These are phyloP conservation scores for Notothenia rossii DNA, from an alignment of 2,113 vertebrate genomes.

Conservation along the genomic window DNA sequence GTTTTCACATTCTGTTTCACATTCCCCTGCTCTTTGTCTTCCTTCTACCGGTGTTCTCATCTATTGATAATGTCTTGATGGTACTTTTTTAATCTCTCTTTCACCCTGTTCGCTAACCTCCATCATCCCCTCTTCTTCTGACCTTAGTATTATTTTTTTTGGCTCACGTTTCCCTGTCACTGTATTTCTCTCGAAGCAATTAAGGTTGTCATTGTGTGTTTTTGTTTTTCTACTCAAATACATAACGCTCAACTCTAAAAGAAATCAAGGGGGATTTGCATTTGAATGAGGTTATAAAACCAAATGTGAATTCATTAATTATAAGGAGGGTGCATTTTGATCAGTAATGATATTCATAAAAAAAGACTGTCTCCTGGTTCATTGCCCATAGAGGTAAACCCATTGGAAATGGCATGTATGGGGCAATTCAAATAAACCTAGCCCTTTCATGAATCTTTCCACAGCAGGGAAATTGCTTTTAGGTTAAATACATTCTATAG, in stretches of 20 bases:
- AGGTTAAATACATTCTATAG: slow-evolving; percentile 41
- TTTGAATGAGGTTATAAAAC: slow-evolving; percentile 57
- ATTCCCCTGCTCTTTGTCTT: slow-evolving; percentile 9
- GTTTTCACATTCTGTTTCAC: slow-evolving; percentile 3
- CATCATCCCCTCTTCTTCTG: not conserved
- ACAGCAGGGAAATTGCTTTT: slow-evolving; percentile 32
- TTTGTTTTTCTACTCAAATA: slow-evolving; percentile 61
- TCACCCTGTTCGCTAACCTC: slow-evolving; percentile 1
- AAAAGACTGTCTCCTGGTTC: slow-evolving; percentile 8
- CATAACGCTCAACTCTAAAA: slow-evolving; percentile 27
- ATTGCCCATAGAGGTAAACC: slow-evolving; percentile 16
- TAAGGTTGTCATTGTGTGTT: slow-evolving; percentile 56
- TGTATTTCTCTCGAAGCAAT: slow-evolving; percentile 38
- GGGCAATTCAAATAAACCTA: slow-evolving; percentile 31
- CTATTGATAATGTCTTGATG: not conserved
- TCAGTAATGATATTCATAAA: slow-evolving; percentile 31
- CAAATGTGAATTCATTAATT: slow-evolving; percentile 30
- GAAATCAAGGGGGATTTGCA: slow-evolving; percentile 60
- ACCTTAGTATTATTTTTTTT: not conserved
- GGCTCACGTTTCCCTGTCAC: not conserved
- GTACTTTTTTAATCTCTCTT: not conserved
- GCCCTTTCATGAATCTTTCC: slow-evolving; percentile 36
- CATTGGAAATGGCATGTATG: slow-evolving; percentile 25
- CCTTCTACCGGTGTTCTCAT: not conserved
- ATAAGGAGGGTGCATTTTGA: slow-evolving; percentile 35